Base-by-base conservation (phyloP, 2,797 vertebrate genomes). In the Odontamblyopus lacepedii region DNA sequence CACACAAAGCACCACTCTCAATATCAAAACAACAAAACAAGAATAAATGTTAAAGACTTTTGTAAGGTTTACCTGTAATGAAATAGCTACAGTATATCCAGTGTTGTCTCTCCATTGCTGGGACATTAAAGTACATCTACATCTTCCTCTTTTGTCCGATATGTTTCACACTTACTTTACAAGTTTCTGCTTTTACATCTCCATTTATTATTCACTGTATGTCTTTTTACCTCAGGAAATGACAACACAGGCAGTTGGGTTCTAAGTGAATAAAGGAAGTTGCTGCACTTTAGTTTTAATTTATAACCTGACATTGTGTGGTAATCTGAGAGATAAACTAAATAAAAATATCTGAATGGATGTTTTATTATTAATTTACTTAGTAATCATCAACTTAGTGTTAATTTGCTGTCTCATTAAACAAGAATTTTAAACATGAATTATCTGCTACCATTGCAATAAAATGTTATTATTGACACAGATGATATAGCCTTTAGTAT, bases 91-190 rank as follows among this genome's bases (percentile, higher is more conserved):
- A 13, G 11, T 1, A 1, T 15, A 35, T 13, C 62, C 38, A 9
- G 9, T 61, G 60, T 9, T 4, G 15, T 27, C n/a, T 57, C 16
- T 6, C 61, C 80, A 82, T 78, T 26, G 32, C 64, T 64, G n/a
- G 9, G 32, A 8, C 8, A 13, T 48, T 13, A 16, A 30, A 0
- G 27, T 9, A 18, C 16, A 18, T 60, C 6, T 61, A 61, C 29
- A 8, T 29, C 6, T 5, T 61, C 6, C 23, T 7, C 29, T 29
- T 6, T 29, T 6, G 16, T 11, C 56, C 6, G 12, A 44, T 15
- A 44, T 1, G 2, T 23, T 74, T 50, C 44, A 66, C 63, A 50
- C 41, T 48, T 26, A 48, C 38, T 11, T 27, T 2, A 29, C 15
- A 12, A 41, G 23, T 44, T 48, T 65, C 41, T 65, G 13, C 44